phyloP scores from a whole-genome alignment of 2,888 invertebrate genomes.

The Tridacna gigas region DNA sequence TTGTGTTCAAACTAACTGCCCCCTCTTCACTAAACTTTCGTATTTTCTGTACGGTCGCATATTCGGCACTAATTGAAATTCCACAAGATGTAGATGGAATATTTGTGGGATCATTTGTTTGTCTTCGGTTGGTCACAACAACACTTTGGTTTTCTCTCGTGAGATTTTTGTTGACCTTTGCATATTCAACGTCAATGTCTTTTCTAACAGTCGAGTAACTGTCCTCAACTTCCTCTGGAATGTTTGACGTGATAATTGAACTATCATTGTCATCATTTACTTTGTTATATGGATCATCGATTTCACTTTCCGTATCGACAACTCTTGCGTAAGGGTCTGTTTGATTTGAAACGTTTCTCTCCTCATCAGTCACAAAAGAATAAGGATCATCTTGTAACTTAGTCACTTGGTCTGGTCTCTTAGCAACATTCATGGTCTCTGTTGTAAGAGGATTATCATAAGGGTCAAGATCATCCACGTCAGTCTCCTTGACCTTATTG shows the following conservation, averaged over 20 bases:
- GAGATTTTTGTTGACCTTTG: constrained; percentile 58
- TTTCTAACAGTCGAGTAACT: constrained; percentile 56
- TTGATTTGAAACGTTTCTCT: constrained; percentile 66
- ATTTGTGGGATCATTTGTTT: constrained; percentile 7
- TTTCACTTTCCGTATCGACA: constrained; percentile 57
- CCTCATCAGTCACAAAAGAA: constrained; percentile 54
- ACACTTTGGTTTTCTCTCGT: constrained; percentile 21
- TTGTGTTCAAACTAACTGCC: constrained; percentile 11
- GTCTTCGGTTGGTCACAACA: neutral
- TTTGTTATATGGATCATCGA: constrained; percentile 69
- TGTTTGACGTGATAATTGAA: constrained; percentile 2
- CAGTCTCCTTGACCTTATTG: constrained; percentile 66
- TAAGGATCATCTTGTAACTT: constrained; percentile 51
- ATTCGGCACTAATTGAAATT: constrained; percentile 56
- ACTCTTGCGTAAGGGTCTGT: constrained; percentile 63
- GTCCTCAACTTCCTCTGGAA: constrained; percentile 42
- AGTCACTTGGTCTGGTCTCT: neutral
- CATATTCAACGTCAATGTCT: constrained; percentile 55
- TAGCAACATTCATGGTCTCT: constrained; percentile 7
- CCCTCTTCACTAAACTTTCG: constrained; percentile 44
- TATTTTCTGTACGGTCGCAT: constrained; percentile 68
- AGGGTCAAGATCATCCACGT: constrained; percentile 58
- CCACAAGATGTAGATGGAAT: constrained; percentile 34
- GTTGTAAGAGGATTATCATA: constrained; percentile 50
- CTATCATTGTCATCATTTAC: constrained; percentile 46